phyloP scores from a whole-genome alignment of 2,888 invertebrate species.

The Drosophila putrida region DNA sequence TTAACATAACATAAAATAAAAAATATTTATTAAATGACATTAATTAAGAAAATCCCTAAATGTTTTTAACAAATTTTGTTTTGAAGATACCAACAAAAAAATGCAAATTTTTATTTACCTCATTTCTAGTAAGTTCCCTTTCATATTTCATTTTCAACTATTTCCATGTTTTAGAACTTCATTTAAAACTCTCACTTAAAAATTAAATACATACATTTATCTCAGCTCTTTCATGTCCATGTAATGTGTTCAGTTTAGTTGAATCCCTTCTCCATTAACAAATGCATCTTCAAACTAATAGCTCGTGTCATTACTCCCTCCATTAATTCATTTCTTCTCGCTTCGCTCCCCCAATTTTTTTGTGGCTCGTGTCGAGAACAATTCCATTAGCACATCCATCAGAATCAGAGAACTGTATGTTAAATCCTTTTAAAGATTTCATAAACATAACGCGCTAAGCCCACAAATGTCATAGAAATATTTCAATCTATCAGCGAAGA shows the following conservation, averaged over 20 bases:
- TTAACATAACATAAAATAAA: too few species aligned
- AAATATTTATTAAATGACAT: too few species aligned
- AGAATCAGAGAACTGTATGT: conserved; percentile 24
- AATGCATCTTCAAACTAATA: conserved; percentile 44
- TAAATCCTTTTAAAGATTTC: conserved; percentile 70
- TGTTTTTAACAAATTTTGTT: too few species aligned
- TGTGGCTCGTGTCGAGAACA: conserved; percentile 26
- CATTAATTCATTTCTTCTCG: conserved; percentile 4
- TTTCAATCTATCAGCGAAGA: conserved; percentile 44
- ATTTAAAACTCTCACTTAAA: neutral
- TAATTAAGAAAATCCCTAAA: too few species aligned
- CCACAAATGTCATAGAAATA: conserved; percentile 58
- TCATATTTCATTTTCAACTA: too few species aligned
- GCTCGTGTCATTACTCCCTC: conserved; percentile 47
- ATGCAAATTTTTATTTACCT: too few species aligned
- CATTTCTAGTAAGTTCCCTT: too few species aligned
- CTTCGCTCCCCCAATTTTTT: conserved; percentile 15
- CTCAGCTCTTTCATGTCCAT: neutral
- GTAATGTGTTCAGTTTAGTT: conserved; percentile 5
- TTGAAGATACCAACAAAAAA: too few species aligned
- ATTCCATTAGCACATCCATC: conserved; percentile 59
- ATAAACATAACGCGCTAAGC: conserved; percentile 65
- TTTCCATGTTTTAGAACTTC: too few species aligned
- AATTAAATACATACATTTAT: neutral
- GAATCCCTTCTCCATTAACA: conserved; percentile 10